Conservation (phyloP, 2,113 vertebrate genomes). For the Spermophilus dauricus region DNA sequence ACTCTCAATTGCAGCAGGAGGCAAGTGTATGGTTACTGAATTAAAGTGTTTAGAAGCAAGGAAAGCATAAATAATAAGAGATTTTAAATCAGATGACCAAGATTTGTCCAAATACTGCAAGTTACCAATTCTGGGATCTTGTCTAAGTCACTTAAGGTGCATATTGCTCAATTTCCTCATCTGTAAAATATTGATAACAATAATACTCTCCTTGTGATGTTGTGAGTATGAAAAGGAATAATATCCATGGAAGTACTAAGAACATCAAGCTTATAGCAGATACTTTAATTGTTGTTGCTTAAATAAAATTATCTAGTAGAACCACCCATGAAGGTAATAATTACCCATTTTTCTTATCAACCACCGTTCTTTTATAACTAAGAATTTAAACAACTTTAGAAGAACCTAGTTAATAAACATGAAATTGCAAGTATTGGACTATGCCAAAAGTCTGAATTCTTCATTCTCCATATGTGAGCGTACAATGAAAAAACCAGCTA, state of each 20-base stretch:
- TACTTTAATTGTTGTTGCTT: background rate
- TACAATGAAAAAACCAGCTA: background rate
- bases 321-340: slow-evolving; percentile 17
- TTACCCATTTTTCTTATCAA: slow-evolving; percentile 19
- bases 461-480: background rate
- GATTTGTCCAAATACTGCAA: slow-evolving; percentile 1
- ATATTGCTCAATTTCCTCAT: background rate
- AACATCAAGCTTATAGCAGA: background rate
- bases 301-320: slow-evolving; percentile 37
- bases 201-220: background rate
- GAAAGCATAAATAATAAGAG: background rate
- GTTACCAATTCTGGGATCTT: background rate
- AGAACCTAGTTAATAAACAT: slow-evolving; percentile 21
- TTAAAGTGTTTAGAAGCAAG: slow-evolving; percentile 15
- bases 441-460: background rate
- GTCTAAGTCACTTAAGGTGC: background rate
- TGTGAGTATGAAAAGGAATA: background rate
- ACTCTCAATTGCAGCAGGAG: background rate
- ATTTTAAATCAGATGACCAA: slow-evolving; percentile 46
- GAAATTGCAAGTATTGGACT: slow-evolving; percentile 7
- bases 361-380: slow-evolving; percentile 20
- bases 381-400: slow-evolving; percentile 42
- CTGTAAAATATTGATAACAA: background rate
- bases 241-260: background rate
- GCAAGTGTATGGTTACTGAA: background rate